Evolutionary conservation across 2,113 vertebrate species (phyloP), one percentile per base, ranked within the genome.

Genomic region (Spermophilus dauricus): DNA sequence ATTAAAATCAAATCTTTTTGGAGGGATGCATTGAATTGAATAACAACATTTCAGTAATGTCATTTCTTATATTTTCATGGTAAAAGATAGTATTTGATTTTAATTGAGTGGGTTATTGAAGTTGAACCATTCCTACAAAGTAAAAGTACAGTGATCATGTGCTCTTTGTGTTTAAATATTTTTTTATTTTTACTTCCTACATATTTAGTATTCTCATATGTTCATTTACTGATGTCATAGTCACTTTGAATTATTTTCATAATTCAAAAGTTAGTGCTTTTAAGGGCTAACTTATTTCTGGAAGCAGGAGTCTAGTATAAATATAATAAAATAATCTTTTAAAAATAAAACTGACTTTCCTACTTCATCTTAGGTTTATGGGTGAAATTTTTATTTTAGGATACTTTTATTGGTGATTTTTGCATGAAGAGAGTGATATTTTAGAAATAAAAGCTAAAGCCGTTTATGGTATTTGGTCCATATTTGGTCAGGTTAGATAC

Each of bases 271-370:
- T 82, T 93, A 97, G 28, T 86, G 73, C 56, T 95, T 82, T 96
- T 78, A 81, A 91, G 86, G 85, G 53, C 61, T 93, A 63, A 78
- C 75, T 92, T 95, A 53, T 89, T 93, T 95, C 70, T 95, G 91
- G 86, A 94, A 61, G 32, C 26, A 93, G 76, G 61, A 90, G 28
- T 94, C 12, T 72, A 95, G 65, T 80, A 93, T 78, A 94, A 92
- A 58, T 96, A 58, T 95, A 96, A 81, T 87, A 96, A 94, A 96
- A 70, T 93, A 94, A 95, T 89, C 69, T 85, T 95, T 96, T 82
- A 96, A 92, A 63, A 96, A 82, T 95, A 91, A 95, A 96, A 82
- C 78, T 94, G 61, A 84, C 37, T 97, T 97, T 69, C 96, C 32
- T 95, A 61, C 32, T 96, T 95, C 83, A 48, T 84, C n/a, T 95